A percentile compares a stretch with the other conserved stretches of the same genome.
Conservation (phyloP, 2,113 vertebrate species). For the Istiophorus platypterus region DNA sequence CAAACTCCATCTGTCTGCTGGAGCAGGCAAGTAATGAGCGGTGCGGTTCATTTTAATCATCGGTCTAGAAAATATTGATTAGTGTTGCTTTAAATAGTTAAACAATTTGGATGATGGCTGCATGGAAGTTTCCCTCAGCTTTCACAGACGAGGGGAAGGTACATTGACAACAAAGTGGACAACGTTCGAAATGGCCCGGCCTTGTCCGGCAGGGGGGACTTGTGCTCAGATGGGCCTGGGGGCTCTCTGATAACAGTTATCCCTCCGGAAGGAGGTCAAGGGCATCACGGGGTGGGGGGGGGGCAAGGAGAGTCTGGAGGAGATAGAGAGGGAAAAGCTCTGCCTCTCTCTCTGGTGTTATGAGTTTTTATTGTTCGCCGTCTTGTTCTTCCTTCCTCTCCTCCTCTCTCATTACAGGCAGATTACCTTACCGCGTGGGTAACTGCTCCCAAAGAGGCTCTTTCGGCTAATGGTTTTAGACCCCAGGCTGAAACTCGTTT, state of each 20-base stretch:
- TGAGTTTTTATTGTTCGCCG: not conserved
- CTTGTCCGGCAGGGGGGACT: slow-evolving; percentile 44
- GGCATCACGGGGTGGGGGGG: slow-evolving; percentile 13
- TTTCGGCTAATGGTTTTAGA: slow-evolving; percentile 33
- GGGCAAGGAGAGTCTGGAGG: slow-evolving; percentile 29
- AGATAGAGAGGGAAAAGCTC: too few relatives aligned
- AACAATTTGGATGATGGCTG: too few relatives aligned
- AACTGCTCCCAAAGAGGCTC: slow-evolving; percentile 40
- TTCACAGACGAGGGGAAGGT: not conserved
- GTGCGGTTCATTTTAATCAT: too few relatives aligned
- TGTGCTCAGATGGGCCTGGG: slow-evolving; percentile 32
- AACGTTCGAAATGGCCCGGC: not conserved
- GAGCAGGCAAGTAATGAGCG: too few relatives aligned
- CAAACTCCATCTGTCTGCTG: too few relatives aligned
- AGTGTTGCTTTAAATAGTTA: too few relatives aligned
- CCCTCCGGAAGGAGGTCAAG: slow-evolving; percentile 41
- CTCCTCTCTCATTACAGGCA: slow-evolving; percentile 43
- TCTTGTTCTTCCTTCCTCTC: not conserved
- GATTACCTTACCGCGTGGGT: slow-evolving; percentile 30
- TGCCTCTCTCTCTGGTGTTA: not conserved
- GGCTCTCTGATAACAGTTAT: slow-evolving; percentile 47
- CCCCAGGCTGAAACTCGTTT: slow-evolving; percentile 35
- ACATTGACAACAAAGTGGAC: too few relatives aligned
- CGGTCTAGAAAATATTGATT: too few relatives aligned
- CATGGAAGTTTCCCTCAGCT: not conserved